Evolutionary conservation across 2,113 vertebrate genomes (phyloP), one percentile per base, ranked within the genome.

Genomic region (Chionomys nivalis): DNA sequence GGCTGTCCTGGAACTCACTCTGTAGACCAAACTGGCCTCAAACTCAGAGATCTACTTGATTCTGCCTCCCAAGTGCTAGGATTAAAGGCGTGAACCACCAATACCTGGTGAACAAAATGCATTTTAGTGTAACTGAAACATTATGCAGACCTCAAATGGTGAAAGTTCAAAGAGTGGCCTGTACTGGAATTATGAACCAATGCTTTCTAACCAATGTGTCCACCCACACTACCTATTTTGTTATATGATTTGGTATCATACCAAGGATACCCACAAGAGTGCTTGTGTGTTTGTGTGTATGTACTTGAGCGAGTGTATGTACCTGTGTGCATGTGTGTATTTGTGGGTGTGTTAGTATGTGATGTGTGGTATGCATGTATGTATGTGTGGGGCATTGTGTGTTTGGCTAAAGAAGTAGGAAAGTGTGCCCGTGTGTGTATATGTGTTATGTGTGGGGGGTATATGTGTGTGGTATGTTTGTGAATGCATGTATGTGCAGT

Each of bases 81-180:
- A 68, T 68, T 68, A 68, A 68, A 68, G 66, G 66, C 13, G 2
- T 68, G 66, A 33, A 13, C 13, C 31, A 36, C 66, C 31, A 68
- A 68, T 14, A 33, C 31, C 66, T 5, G 6, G 66, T 31, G 52
- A 95, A 89, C 52, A 86, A 93, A 78, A 89, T 81, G 21, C 17
- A 36, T 90, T 91, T 94, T 47, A 96, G n/a, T 49, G 2, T 83
- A 90, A 44, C n/a, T 94, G 9, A 89, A 94, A 95, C 87, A 42
- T 19, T 9, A 1, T 39, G 9, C 58, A 76, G 47, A 55, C 66
- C 89, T 4, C 55, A 49, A 87, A 91, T 42, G 26, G 90, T 72
- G 9, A 52, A 78, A 79, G 33, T 85, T 76, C 0, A 19, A 88
- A 63, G 58, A 90, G 90, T 2, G 63, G 68, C 2, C 73, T 52